These are phyloP conservation scores for Spialia ferax DNA, from an alignment of 2,888 invertebrate genomes.

Conservation along the genomic window DNA sequence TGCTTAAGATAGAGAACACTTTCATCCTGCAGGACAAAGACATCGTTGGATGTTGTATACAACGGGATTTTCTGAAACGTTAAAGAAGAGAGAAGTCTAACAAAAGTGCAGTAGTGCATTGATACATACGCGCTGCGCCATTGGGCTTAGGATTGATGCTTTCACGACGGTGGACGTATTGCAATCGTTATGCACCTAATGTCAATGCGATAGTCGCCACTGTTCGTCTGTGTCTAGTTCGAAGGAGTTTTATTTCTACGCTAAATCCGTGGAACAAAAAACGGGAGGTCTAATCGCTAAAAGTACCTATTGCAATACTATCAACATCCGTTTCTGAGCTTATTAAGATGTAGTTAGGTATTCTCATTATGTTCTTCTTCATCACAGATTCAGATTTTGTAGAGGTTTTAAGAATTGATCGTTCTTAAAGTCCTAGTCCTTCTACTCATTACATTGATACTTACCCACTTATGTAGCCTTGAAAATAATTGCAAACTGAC, in stretches of 20 bases:
- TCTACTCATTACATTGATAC: too few species aligned
- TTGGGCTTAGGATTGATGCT: conserved; percentile 77
- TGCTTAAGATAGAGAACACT: background rate
- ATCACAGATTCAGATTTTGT: too few species aligned
- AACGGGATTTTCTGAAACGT: conserved; percentile 12
- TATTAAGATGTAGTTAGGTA: background rate
- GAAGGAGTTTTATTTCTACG: conserved; percentile 67
- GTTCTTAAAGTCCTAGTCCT: too few species aligned
- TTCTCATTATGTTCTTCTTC: background rate
- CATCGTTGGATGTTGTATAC: conserved; percentile 38
- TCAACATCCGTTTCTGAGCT: background rate
- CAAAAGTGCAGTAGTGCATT: conserved; percentile 61
- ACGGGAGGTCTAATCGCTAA: background rate
- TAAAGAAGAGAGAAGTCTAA: conserved; percentile 47
- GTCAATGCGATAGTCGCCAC: conserved; percentile 73
- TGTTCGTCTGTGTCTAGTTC: conserved; percentile 68
- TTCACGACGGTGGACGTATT: conserved; percentile 74
- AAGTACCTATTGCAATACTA: background rate
- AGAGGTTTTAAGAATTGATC: too few species aligned
- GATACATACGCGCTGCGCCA: conserved; percentile 77
- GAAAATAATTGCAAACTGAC: too few species aligned
- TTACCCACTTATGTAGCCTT: too few species aligned
- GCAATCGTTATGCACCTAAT: conserved; percentile 82
- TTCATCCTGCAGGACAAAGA: background rate
- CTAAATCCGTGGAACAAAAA: conserved; percentile 27